Conservation (phyloP, 2,113 vertebrate species). For the Pseudorasbora parva region DNA sequence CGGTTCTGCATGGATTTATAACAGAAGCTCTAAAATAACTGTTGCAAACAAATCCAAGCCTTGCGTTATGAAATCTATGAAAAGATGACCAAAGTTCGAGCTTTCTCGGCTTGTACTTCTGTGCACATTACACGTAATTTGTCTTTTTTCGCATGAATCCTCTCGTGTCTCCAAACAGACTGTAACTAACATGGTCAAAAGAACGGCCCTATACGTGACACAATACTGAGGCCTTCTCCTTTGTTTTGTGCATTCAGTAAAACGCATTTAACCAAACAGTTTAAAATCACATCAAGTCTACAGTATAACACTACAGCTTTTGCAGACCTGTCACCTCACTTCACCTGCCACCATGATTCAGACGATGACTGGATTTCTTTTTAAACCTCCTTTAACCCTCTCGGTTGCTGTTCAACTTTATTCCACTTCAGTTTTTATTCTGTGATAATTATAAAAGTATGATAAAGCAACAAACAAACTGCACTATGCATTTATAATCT, state of each 20-base stretch:
- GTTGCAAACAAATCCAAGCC: neutral
- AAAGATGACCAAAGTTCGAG: neutral
- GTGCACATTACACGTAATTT: neutral
- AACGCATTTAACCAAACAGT: conserved; percentile 14
- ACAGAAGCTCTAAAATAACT: neutral
- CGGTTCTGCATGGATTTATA: neutral
- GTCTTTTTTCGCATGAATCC: neutral
- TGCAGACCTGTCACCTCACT: conserved; percentile 61
- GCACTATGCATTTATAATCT: neutral
- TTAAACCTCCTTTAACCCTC: neutral
- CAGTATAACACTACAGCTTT: neutral
- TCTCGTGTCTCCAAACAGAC: neutral
- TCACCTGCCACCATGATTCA: conserved; percentile 57
- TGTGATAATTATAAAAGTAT: neutral
- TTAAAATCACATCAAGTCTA: conserved; percentile 22
- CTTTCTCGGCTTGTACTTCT: neutral
- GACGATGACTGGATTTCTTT: conserved; percentile 26
- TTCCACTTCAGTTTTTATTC: neutral
- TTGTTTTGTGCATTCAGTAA: conserved; percentile 6
- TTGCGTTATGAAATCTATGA: neutral
- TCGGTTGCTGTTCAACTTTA: neutral
- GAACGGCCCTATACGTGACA: neutral
- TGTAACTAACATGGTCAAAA: conserved; percentile 16
- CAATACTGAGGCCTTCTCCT: conserved; percentile 25
- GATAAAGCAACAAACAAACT: neutral